Percentiles rank a stretch among this genome's conserved stretches.
phyloP scores from a whole-genome alignment of 2,113 vertebrate species.

The Nycticryphes semicollaris region DNA sequence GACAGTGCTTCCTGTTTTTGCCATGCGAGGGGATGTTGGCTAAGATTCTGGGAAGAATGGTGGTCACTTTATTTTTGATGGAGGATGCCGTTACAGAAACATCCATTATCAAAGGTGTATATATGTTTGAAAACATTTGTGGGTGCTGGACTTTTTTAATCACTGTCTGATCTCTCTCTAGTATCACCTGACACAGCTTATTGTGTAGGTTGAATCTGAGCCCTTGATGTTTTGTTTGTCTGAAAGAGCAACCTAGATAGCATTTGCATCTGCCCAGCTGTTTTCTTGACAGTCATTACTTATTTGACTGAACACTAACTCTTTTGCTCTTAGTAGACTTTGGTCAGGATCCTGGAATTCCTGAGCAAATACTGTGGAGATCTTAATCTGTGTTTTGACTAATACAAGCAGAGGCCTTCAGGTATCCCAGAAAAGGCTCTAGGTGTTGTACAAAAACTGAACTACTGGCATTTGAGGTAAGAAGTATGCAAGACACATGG shows the following conservation, averaged over 20 bases:
- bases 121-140: not conserved
- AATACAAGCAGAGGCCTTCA: not conserved
- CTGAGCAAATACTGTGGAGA: not conserved
- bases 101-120: not conserved
- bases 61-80: not conserved
- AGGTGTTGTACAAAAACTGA: not conserved
- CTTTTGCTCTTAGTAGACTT: not conserved
- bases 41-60: not conserved
- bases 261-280: not conserved
- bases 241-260: not conserved
- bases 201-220: not conserved
- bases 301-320: not conserved
- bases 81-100: not conserved
- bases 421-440: not conserved
- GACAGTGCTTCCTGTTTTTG: not conserved
- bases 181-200: not conserved
- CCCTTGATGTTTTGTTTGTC: not conserved
- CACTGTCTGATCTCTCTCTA: not conserved
- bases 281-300: not conserved
- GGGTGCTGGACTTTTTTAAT: not conserved
- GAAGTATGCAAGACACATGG: not conserved
- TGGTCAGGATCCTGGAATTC: not conserved
- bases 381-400: conserved; percentile 10
- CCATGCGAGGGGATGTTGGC: not conserved
- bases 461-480: not conserved